Base-by-base conservation (phyloP, 2,888 invertebrate genomes). In the Patella ulyssiponensis region DNA sequence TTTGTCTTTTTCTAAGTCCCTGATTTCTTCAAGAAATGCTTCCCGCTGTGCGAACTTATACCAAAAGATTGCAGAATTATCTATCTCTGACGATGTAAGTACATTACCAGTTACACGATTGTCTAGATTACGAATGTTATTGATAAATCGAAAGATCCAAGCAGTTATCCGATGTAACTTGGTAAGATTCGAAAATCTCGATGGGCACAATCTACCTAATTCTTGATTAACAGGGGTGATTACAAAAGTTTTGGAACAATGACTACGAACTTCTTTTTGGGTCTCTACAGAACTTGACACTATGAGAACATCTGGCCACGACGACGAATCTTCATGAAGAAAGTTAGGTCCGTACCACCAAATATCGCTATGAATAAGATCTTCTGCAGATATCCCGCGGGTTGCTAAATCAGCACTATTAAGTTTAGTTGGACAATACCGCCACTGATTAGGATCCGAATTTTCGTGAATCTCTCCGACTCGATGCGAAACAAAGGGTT, bases 371-470 rank as follows among this genome's bases (percentile, higher is more conserved):
- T 72, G 27, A 17, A 64, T 56, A 56, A 74, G 20, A n/a, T 76
- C 53, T 27, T 33, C 11, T 53, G 71, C 73, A 15, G 72, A 71
- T 20, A 70, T 69, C 23, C 78, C 71, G 20, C 73, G 33, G 15
- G 77, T n/a, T n/a, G 52, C 52, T 64, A 78, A 54, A 73, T 78
- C 80, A 52, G 80, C 80, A 52, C 76, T 69, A 73, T 80, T 78
- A 23, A 51, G 51, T 15, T 74, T 69, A 14, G 77, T 75, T 64
- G 77, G 72, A n/a, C 77, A 33, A 54, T 77, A 71, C 12, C 51
- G 71, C 77, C 77, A 79, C 53, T 79, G 79, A 53, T 71, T 64
- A 44, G 74, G 79, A 56, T 77, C n/a, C 20, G 79, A 33, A 33
- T n/a, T 4, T n/a, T 51, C 51, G 44, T 79, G 77, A 44, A 79